These are phyloP conservation scores for Matsumyia berberina DNA, from an alignment of 2,888 invertebrate species.

Conservation along the genomic window DNA sequence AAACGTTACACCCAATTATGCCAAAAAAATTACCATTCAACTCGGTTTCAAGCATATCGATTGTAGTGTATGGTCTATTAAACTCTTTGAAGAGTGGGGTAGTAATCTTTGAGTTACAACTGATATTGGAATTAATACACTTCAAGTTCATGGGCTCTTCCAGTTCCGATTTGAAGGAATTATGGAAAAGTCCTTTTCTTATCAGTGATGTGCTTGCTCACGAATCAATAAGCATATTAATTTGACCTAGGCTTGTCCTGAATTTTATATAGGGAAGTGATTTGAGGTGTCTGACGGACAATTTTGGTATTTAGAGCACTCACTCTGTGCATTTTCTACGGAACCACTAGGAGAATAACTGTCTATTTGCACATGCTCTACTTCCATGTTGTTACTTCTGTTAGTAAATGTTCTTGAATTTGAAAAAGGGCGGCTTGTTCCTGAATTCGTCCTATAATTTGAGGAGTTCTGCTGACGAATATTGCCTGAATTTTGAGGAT, in stretches of 20 bases:
- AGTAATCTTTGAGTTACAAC: constrained; percentile 17
- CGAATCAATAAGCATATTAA: constrained; percentile 30
- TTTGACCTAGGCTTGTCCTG: constrained; percentile 1
- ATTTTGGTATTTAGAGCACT: not conserved
- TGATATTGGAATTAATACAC: constrained; percentile 14
- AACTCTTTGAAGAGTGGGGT: constrained; percentile 24
- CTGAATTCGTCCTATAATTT: constrained; percentile 16
- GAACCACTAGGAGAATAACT: not conserved
- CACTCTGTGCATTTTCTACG: not conserved
- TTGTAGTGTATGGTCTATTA: constrained; percentile 5
- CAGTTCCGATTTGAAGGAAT: constrained; percentile 34
- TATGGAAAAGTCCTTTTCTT: constrained; percentile 28
- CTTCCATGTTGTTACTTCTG: constrained; percentile 21
- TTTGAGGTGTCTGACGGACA: constrained; percentile 15
- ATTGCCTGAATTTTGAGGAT: constrained; percentile 10
- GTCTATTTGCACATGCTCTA: constrained; percentile 9
- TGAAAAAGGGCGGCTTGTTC: not conserved
- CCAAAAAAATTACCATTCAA: constrained; percentile 23
- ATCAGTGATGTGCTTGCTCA: constrained; percentile 25
- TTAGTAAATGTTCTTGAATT: constrained; percentile 14
- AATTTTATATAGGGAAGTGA: constrained; percentile 39
- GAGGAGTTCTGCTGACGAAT: constrained; percentile 7
- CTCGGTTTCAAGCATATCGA: constrained; percentile 18
- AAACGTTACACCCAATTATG: constrained; percentile 19
- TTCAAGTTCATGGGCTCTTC: constrained; percentile 17